These are phyloP conservation scores for Chaetodon trifascialis DNA, from an alignment of 2,113 vertebrate species.

Conservation along the genomic window DNA sequence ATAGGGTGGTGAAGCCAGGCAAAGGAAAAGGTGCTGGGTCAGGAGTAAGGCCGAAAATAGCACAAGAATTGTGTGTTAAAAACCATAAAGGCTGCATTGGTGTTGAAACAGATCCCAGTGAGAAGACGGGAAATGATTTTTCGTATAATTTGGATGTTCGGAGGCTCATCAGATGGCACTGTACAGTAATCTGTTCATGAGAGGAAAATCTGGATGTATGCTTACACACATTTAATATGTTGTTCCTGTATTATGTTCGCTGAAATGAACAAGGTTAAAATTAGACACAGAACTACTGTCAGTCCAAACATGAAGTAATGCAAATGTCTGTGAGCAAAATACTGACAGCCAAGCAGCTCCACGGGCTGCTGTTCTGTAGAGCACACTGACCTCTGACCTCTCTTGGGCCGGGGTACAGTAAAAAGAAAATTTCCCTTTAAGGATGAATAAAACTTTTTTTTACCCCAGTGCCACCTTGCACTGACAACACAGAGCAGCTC, in stretches of 20 bases:
- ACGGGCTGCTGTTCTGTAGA: background rate
- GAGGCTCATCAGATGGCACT: background rate
- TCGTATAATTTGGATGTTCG: background rate
- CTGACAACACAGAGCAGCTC: background rate
- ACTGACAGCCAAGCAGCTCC: background rate
- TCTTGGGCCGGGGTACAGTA: background rate
- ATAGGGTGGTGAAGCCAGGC: slow-evolving; percentile 25
- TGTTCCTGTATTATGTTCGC: background rate
- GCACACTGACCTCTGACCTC: slow-evolving; percentile 34
- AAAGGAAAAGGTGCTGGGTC: slow-evolving; percentile 3
- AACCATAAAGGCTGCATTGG: background rate
- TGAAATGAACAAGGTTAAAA: no score
- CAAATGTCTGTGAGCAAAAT: background rate
- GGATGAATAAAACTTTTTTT: background rate
- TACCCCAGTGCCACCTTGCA: background rate
- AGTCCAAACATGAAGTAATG: background rate
- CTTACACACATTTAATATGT: background rate
- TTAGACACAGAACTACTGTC: background rate
- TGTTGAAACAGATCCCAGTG: slow-evolving; percentile 17
- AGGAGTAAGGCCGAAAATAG: background rate
- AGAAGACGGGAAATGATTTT: slow-evolving; percentile 4
- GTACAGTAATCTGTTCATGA: background rate
- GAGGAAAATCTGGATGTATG: background rate
- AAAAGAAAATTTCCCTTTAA: background rate
- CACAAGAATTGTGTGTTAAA: background rate